Evolutionary conservation across 1,140 invertebrate genomes (phyloP), one percentile per base, ranked within the genome.

Genomic region (Gonioctena quinquepunctata): DNA sequence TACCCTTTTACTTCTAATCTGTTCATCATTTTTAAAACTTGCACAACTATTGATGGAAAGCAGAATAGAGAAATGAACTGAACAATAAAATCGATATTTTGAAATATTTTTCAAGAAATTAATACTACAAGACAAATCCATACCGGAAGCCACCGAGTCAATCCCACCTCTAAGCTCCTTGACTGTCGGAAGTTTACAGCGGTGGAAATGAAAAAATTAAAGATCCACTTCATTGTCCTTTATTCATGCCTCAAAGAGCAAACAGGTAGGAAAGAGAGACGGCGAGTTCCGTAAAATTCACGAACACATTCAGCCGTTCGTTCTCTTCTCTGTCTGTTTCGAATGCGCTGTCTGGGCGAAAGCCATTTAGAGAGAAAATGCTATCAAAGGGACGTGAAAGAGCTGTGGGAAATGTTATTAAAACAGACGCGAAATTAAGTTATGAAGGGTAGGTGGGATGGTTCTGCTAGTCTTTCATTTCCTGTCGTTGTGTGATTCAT

Each of bases 191-290:
- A 59, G 21, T 56, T 18, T 56, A 19, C 52, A 3, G 22, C 52
- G 19, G 52, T 19, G 19, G 52, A 3, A 56, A 23, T 21, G 19
- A n/a, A 56, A 56, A 56, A 19, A 56, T 25, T 25, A 59, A 25
- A 26, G 21, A 25, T 42, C 33, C 33, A 42, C n/a, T 26, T 59
- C 56, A 59, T 59, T 59, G 56, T 59, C 56, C 56, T 59, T 59
- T 25, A 59, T 59, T 59, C 23, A 59, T 25, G 56, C 56, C 23
- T 25, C 56, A 59, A 11, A 59, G 56, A 22, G 25, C 56, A 59
- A 59, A 59, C 56, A 59, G 56, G 56, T 59, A 59, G 23, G 25
- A 59, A 25, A 25, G 26, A 59, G 16, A 59, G 56, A 59, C 23
- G 16, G 56, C 23, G 11, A 59, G 21, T 25, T 22, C 18, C 13